Base-by-base conservation (phyloP, 2,888 invertebrate species). In the Drosophila neonasuta region DNA sequence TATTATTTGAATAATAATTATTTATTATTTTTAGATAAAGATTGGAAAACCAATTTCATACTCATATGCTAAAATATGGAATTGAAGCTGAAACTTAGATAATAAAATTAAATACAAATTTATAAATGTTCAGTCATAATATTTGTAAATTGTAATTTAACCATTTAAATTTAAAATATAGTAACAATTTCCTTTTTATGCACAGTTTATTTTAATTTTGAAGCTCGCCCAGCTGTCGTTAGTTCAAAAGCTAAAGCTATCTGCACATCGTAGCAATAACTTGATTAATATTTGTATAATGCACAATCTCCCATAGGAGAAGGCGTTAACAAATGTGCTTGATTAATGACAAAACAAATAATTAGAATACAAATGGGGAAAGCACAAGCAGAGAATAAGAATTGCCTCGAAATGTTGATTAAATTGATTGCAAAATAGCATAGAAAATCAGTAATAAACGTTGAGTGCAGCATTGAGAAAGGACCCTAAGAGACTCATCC, bases 351-450 rank as follows among this genome's bases (percentile, higher is more conserved):
- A 10, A 49, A 54, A 41, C 42, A 39, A 55, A 55, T 51, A 45
- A 52, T 48, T 56, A 61, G 49, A 70, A 60, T 63, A 30, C 15
- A 52, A 57, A 32, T 52, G 34, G 49, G 29, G 24, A 24, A 30
- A 5, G 17, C 49, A 49, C 46, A 51, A 52, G 45, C 4, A 42
- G 36, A 9, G 32, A 8, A 13, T 54, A 20, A 52, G 54, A 70
- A 70, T 71, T 66, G 56, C 42, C 49, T 54, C 17, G 24, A 42
- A 66, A 61, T 61, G 32, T 32, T 66, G 54, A 70, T 60, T 65
- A 60, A 59, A 69, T 65, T 42, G 54, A 55, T 34, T 42, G 51
- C 6, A 48, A 64, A 63, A 41, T 56, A 15, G 17, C 39, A 32
- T 68, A 41, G 69, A 49, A 70, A 63, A 68, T 58, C 39, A 41